These are phyloP conservation scores for Ceyx margarethae DNA, from an alignment of 2,113 vertebrate genomes.

Conservation along the genomic window DNA sequence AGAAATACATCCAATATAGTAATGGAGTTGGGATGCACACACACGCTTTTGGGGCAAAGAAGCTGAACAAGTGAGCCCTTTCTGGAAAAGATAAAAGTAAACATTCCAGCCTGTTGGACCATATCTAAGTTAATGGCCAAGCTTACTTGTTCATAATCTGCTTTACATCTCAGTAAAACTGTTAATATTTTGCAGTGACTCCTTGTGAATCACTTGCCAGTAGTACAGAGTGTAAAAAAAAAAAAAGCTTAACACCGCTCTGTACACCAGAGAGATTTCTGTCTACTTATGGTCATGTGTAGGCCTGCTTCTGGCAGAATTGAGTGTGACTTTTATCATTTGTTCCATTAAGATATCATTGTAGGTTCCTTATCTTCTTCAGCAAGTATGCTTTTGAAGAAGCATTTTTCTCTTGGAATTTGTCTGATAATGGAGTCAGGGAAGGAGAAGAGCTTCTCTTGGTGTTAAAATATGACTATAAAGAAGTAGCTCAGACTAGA, in stretches of 20 bases:
- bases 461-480: neutral
- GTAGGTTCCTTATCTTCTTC: constrained; percentile 69
- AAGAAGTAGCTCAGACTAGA: neutral
- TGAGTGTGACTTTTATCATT: constrained; percentile 65
- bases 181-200: constrained; percentile 43
- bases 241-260: constrained; percentile 30
- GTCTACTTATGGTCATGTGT: constrained; percentile 59
- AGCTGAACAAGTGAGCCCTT: neutral
- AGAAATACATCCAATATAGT: neutral
- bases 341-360: constrained; percentile 71
- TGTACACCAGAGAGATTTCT: constrained; percentile 44
- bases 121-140: neutral
- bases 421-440: constrained; percentile 51
- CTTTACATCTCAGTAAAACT: neutral
- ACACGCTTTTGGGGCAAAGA: neutral
- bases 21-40: neutral
- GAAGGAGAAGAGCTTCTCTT: constrained; percentile 10
- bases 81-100: neutral
- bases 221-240: constrained; percentile 15
- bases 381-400: constrained; percentile 66
- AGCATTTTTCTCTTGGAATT: constrained; percentile 52
- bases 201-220: constrained; percentile 29
- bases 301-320: constrained; percentile 64
- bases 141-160: neutral
- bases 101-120: neutral